Percentiles rank a stretch among this genome's conserved stretches.
Conservation (phyloP, 2,113 vertebrate genomes). For the Clarias macrocephalus region DNA sequence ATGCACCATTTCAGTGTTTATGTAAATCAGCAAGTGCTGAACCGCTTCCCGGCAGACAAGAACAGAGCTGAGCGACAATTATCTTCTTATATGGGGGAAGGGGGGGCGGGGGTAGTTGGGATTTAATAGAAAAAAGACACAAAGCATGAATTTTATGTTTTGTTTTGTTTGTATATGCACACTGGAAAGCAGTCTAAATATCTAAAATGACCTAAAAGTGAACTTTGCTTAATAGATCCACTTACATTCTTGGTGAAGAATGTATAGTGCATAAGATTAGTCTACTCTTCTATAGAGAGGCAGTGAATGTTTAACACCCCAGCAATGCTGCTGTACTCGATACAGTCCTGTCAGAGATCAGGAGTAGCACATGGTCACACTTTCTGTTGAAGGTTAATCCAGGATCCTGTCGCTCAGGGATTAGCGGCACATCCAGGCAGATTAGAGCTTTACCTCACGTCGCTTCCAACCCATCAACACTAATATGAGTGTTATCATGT, state of each 20-base stretch:
- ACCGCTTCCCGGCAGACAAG: too few relatives aligned
- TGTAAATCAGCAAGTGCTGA: too few relatives aligned
- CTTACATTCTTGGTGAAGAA: background rate
- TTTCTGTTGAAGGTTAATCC: constrained; percentile 36
- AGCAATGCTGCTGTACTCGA: background rate
- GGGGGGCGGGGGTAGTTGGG: too few relatives aligned
- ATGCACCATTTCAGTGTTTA: too few relatives aligned
- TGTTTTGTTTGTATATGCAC: too few relatives aligned
- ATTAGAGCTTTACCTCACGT: constrained; percentile 25
- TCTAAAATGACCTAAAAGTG: too few relatives aligned
- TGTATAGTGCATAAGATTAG: background rate
- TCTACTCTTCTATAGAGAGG: background rate
- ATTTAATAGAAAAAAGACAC: too few relatives aligned
- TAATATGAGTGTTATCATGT: background rate
- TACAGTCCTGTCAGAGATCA: constrained; percentile 13
- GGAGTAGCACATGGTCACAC: background rate
- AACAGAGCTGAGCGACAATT: too few relatives aligned
- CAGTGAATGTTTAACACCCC: background rate
- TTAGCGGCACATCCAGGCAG: constrained; percentile 38
- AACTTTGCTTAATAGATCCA: too few relatives aligned
- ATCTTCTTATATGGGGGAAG: too few relatives aligned
- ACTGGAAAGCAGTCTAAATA: too few relatives aligned
- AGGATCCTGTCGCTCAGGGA: constrained; percentile 32
- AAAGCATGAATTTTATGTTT: too few relatives aligned
- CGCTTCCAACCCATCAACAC: constrained; percentile 1